Evolutionary conservation across 2,797 vertebrate species (phyloP), one percentile per base, ranked within the genome.

Genomic region (Poecilia gillii): DNA sequence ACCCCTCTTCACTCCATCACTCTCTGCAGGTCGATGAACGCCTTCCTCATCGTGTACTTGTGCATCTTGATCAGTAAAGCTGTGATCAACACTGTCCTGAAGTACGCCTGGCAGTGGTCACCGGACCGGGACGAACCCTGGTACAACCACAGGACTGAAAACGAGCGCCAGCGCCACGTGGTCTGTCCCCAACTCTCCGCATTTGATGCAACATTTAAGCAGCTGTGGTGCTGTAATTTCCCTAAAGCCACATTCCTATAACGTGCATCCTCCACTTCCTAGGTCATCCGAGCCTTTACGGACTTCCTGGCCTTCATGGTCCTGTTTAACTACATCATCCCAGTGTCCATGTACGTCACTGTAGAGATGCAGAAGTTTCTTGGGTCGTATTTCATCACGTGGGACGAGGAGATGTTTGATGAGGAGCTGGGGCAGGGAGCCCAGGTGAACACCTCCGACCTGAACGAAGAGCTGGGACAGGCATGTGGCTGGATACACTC

Each of bases 331-430:
- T 99, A 99, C 96, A 99, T 99, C 96, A 99, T 99, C 90, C 98
- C 99, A 0, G 98, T 99, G 75, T 99, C 99, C 39, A 99, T 99
- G 98, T 99, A 99, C 0, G 98, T 99, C 80, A 99, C 99, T 0
- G 99, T 99, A 85, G 99, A 99, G 95, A 99, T 99, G 99, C 99
- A 99, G 95, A 99, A 99, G 91, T 99, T 99, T 88, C 95, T 99
- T 0, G 99, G 99, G 81, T 99, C 99, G 25, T 99, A 99, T 88
- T 99, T 99, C 88, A 97, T 99, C 86, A 95, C 96, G 0, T 99
- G 98, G 99, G 99, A 99, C 20, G 96, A 98, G 77, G 98, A 99
- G 78, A 99, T 99, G 99, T 97, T 97, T 78, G 98, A 99, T 4
- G 97, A 98, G 74, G 97, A 97, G 72, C 94, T 95, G 20, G 97